phyloP scores from a whole-genome alignment of 2,113 vertebrate species.

The Cinclus mexicanus region DNA sequence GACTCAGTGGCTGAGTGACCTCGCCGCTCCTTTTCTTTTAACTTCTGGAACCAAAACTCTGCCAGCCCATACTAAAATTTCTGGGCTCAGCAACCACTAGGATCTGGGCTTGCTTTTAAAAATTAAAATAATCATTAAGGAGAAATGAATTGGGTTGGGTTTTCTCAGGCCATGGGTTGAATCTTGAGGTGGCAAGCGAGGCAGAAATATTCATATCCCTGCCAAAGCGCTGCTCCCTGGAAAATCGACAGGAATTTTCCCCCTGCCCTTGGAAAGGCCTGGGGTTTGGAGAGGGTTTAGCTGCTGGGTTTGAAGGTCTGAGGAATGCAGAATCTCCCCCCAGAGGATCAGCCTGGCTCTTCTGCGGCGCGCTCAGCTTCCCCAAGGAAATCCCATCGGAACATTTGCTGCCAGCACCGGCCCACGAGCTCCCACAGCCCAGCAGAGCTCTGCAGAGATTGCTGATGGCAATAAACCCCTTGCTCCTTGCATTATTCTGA shows the following conservation, averaged over 20 bases:
- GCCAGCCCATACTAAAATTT: accelerated
- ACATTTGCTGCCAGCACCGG: accelerated
- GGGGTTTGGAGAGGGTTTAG: neutral
- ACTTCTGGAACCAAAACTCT: neutral
- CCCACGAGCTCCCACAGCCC: neutral
- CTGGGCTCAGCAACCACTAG: neutral
- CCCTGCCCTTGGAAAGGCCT: neutral
- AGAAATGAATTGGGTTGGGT: too few relatives aligned
- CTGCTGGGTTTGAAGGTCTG: neutral
- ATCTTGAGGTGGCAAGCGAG: neutral
- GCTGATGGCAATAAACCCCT: neutral
- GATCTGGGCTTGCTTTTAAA: neutral
- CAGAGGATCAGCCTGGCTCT: accelerated
- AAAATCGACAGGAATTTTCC: neutral
- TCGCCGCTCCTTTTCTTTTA: neutral
- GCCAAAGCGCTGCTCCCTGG: neutral
- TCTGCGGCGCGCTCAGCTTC: neutral
- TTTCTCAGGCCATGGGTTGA: neutral
- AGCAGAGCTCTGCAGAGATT: too few relatives aligned
- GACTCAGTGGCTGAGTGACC: neutral
- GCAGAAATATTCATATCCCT: neutral
- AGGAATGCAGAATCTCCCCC: neutral
- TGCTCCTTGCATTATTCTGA: neutral
- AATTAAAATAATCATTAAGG: neutral
- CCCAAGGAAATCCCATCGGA: neutral